These are phyloP conservation scores for Yponomeuta sedellus DNA, from an alignment of 2,888 invertebrate species.

Conservation along the genomic window DNA sequence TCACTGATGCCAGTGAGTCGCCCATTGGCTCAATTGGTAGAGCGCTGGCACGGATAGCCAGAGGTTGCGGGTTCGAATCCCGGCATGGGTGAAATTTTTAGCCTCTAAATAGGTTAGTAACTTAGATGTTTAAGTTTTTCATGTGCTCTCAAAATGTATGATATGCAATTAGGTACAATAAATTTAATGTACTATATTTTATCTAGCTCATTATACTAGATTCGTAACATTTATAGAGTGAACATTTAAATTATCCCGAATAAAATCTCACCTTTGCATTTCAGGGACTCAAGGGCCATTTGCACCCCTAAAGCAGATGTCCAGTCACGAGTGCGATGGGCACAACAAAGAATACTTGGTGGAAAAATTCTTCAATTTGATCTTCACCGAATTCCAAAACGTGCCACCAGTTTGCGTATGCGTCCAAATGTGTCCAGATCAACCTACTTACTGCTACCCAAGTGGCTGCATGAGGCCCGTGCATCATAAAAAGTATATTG, in stretches of 20 bases:
- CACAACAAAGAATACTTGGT: constrained; percentile 35
- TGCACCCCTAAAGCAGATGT: not conserved
- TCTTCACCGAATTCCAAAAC: constrained; percentile 54
- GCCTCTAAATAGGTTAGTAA: too few species aligned
- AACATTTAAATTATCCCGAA: not conserved
- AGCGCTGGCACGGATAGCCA: too few species aligned
- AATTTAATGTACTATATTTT: not conserved
- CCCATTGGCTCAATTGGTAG: too few species aligned
- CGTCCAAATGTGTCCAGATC: constrained; percentile 54
- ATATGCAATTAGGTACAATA: too few species aligned
- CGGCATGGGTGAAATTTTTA: too few species aligned
- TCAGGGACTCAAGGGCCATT: not conserved
- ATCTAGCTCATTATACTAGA: not conserved
- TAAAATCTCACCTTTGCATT: not conserved
- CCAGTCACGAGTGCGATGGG: constrained; percentile 32
- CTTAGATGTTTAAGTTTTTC: too few species aligned
- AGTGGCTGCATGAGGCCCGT: constrained; percentile 48
- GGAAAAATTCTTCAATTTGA: constrained; percentile 57
- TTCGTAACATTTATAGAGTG: not conserved
- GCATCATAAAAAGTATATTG: constrained; percentile 14
- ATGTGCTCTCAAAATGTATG: too few species aligned
- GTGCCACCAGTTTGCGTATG: constrained; percentile 54
- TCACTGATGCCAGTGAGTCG: too few species aligned
- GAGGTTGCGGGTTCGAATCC: too few species aligned
- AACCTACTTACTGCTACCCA: constrained; percentile 61